Conservation (phyloP, 2,113 vertebrate species). For the Phodopus roborovskii region DNA sequence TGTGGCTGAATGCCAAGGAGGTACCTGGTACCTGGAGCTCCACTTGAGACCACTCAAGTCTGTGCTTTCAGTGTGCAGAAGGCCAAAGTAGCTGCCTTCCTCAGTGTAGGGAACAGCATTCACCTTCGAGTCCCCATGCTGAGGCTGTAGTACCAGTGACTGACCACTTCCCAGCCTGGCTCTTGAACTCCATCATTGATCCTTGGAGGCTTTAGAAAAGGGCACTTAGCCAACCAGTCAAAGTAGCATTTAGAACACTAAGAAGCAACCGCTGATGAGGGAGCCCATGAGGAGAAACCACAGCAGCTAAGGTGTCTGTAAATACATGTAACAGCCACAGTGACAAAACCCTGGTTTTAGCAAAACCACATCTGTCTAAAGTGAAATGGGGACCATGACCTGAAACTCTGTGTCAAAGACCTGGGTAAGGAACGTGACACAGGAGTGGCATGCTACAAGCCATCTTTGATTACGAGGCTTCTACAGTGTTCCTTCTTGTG, state of each 20-base stretch:
- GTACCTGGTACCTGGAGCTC: not conserved
- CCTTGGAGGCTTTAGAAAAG: not conserved
- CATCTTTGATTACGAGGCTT: not conserved
- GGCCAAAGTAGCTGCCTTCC: not conserved
- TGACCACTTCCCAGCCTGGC: not conserved
- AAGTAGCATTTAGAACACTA: not conserved
- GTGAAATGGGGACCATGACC: not conserved
- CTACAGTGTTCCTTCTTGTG: not conserved
- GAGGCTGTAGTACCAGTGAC: not conserved
- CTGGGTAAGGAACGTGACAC: not conserved
- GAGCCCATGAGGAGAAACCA: not conserved
- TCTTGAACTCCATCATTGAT: not conserved
- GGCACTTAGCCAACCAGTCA: not conserved
- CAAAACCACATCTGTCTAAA: not conserved
- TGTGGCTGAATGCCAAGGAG: not conserved
- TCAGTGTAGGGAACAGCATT: not conserved
- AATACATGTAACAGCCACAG: not conserved
- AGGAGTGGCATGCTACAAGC: not conserved
- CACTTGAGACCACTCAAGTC: not conserved
- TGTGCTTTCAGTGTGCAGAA: not conserved
- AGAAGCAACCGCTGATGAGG: not conserved
- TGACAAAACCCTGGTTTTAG: not conserved
- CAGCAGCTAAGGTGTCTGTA: not conserved
- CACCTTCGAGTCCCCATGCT: not conserved
- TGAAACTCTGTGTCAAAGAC: not conserved